Conservation (phyloP, 2,797 vertebrate species). For the Pampus argenteus region DNA sequence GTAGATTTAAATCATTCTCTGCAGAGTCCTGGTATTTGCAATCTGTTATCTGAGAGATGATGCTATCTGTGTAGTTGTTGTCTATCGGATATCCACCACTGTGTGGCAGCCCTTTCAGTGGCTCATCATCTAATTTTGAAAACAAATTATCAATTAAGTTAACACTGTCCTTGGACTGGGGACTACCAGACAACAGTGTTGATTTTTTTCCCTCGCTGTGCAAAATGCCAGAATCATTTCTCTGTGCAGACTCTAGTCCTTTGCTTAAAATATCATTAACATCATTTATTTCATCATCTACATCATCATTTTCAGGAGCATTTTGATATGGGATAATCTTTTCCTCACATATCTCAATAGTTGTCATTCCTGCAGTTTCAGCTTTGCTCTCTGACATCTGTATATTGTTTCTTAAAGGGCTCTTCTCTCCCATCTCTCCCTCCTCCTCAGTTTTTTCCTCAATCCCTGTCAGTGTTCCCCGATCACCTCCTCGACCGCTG, state of each 20-base stretch:
- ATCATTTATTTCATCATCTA: slow-evolving; percentile 39
- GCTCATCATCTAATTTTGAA: slow-evolving; percentile 79
- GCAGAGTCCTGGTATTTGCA: slow-evolving; percentile 61
- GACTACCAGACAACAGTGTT: slow-evolving; percentile 52
- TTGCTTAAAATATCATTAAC: slow-evolving; percentile 55
- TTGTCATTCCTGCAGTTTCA: slow-evolving; percentile 34
- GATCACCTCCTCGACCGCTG: slow-evolving; percentile 78
- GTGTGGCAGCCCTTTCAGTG: slow-evolving; percentile 71
- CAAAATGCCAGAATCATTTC: slow-evolving; percentile 76
- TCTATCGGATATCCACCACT: slow-evolving; percentile 60
- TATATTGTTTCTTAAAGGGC: slow-evolving; percentile 55
- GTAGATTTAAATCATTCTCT: slow-evolving; percentile 60
- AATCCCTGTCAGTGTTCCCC: slow-evolving; percentile 83
- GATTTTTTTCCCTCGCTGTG: slow-evolving; percentile 59
- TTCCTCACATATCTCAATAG: slow-evolving; percentile 45
- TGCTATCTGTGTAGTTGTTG: slow-evolving; percentile 68
- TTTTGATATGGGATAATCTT: slow-evolving; percentile 35
- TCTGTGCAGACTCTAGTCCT: slow-evolving; percentile 62
- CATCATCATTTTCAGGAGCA: slow-evolving; percentile 50
- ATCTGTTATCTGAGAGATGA: slow-evolving; percentile 76
- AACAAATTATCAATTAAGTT: slow-evolving; percentile 82
- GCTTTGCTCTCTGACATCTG: slow-evolving; percentile 37
- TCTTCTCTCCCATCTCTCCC: slow-evolving; percentile 67
- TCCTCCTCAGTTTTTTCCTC: slow-evolving; percentile 87
- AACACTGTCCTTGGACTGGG: slow-evolving; percentile 71